phyloP scores from a whole-genome alignment of 2,888 invertebrate genomes.

The Selenia dentaria region DNA sequence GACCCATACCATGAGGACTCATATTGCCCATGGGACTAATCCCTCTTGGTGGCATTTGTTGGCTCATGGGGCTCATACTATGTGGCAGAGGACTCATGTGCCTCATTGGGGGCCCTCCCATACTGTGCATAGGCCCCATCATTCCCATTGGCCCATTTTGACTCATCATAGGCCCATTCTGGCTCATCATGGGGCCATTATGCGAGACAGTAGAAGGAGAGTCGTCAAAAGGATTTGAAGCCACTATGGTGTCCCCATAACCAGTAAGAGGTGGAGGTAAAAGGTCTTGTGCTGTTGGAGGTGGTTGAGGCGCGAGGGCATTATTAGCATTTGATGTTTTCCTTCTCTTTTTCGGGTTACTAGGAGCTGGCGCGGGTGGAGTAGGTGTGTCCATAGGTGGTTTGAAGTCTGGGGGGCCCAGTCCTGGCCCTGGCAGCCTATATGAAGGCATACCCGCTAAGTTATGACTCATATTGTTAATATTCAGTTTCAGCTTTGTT shows the following conservation, averaged over 20 bases:
- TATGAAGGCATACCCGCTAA: conserved; percentile 92
- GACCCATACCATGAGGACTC: conserved; percentile 86
- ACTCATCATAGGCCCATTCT: conserved; percentile 87
- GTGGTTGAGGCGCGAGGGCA: conserved; percentile 87
- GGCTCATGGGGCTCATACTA: conserved; percentile 86
- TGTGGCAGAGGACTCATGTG: conserved; percentile 87
- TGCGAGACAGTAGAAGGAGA: conserved; percentile 88
- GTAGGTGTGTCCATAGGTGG: conserved; percentile 88
- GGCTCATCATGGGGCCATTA: conserved; percentile 86
- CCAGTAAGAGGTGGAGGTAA: conserved; percentile 94
- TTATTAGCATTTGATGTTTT: conserved; percentile 91
- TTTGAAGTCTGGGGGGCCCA: conserved; percentile 90
- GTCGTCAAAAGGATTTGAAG: conserved; percentile 98
- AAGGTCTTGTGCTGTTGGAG: conserved; percentile 90
- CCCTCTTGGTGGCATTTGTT: conserved; percentile 86
- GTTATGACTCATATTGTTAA: conserved; percentile 89
- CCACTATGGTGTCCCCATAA: conserved; percentile 96
- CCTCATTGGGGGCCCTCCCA: conserved; percentile 87
- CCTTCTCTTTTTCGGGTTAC: conserved; percentile 94
- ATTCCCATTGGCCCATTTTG: conserved; percentile 88
- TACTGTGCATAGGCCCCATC: conserved; percentile 86
- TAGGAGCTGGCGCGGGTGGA: conserved; percentile 90
- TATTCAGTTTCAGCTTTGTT: conserved; percentile 66
- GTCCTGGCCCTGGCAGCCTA: conserved; percentile 89
- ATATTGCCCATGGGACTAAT: conserved; percentile 89